Base-by-base conservation (phyloP, 2,888 invertebrate species). In the Watsonalla binaria region DNA sequence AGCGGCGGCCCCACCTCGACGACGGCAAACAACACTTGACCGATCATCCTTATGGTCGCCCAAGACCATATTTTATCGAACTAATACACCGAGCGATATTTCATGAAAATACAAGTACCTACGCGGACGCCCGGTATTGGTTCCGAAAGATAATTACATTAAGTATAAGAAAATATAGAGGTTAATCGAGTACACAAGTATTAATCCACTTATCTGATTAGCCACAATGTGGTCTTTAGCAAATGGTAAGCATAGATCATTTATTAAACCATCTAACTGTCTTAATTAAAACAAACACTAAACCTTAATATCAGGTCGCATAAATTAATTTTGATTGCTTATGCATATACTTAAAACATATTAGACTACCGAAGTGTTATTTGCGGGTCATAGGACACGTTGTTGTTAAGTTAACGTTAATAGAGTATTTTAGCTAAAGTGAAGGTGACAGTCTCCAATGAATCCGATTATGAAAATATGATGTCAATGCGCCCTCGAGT, bases 1-100 rank as follows among this genome's bases (percentile, higher is more conserved):
- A 68, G 90, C 74, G 87, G 68, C 80, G 65, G 64, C 75, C 84
- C 78, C 83, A 70, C 82, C 80, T 78, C 65, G 71, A 47, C 53
- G 61, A 61, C 66, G 67, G 71, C 80, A 83, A 82, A 80, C 82
- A 84, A 74, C 76, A 85, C 87, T 88, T 82, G 80, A 88, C 84
- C 86, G 84, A 88, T 84, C 83, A 80, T 80, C 78, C 74, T 77
- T 74, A 68, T 67, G 69, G 62, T 68, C 65, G 66, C 53, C 51
- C 57, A 56, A 64, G 58, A 60, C 60, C 68, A 73, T 75, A 75
- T 76, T 73, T 74, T 68, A 71, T 61, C 56, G 59, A 66, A 64
- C 62, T 60, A 58, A 57, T 55, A 52, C 35, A 55, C 58, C 58
- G 56, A 54, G 54, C 58, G 58, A 58, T 55, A 60, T 57, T 57